Evolutionary conservation across 2,888 invertebrate genomes (phyloP).

Genomic region (Notocelia uddmanniana): DNA sequence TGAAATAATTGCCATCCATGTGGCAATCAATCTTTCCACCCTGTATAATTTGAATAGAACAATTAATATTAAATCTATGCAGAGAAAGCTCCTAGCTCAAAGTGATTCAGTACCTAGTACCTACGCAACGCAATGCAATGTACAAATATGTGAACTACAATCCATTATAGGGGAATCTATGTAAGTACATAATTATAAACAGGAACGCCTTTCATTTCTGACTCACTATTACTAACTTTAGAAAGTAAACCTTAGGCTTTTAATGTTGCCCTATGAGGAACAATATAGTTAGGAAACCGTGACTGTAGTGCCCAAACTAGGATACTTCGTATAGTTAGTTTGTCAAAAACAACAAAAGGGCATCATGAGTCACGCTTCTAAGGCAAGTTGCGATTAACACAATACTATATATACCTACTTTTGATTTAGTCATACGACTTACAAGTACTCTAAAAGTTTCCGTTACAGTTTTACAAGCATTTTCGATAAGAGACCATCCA

Average conservation of each 20-base stretch:
- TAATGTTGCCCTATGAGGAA: constrained; percentile 7
- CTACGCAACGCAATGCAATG: background rate
- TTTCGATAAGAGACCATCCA: too few relatives aligned
- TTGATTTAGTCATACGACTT: too few relatives aligned
- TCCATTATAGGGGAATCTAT: background rate
- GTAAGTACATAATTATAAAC: background rate
- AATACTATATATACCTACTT: too few relatives aligned
- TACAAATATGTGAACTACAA: background rate
- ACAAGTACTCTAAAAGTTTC: too few relatives aligned
- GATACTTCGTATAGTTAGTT: background rate
- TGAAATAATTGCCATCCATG: too few relatives aligned
- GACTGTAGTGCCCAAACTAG: background rate
- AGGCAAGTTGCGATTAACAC: background rate
- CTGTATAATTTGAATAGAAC: too few relatives aligned
- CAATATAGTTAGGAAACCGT: constrained; percentile 1
- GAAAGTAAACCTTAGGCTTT: constrained; percentile 15
- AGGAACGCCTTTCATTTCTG: background rate
- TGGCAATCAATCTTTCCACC: too few relatives aligned
- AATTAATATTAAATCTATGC: too few relatives aligned
- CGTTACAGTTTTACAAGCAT: too few relatives aligned
- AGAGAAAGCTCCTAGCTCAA: background rate
- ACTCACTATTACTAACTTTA: constrained; percentile 23
- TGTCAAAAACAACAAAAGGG: background rate
- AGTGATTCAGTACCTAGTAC: too few relatives aligned
- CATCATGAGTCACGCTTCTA: background rate